Evolutionary conservation across 2,888 invertebrate species (phyloP).

Genomic region (Drepanosiphum platanoidis): DNA sequence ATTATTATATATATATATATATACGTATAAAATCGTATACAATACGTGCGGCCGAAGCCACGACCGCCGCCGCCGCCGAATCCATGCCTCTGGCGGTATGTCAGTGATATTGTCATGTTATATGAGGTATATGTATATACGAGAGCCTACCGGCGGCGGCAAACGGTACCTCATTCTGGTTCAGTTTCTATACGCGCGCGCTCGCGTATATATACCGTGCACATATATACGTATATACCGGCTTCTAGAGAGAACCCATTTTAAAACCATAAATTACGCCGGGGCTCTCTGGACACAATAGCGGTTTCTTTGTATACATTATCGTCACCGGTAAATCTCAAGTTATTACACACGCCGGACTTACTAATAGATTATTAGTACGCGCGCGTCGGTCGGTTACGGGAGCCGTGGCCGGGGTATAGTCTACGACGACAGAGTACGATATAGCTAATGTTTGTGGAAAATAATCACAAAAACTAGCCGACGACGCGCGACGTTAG

Average conservation of each 20-base stretch:
- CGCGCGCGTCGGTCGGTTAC: slow-evolving; percentile 5
- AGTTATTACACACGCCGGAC: slow-evolving; percentile 51
- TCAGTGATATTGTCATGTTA: slow-evolving; percentile 50
- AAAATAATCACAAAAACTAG: not conserved
- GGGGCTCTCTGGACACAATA: slow-evolving; percentile 47
- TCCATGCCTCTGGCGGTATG: slow-evolving; percentile 37
- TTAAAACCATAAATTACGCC: slow-evolving; percentile 60
- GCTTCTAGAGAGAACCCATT: slow-evolving; percentile 43
- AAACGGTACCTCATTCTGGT: slow-evolving; percentile 48
- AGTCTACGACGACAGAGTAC: not conserved
- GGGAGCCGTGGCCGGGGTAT: not conserved
- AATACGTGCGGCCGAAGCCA: not conserved
- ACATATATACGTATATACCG: slow-evolving; percentile 26
- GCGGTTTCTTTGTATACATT: slow-evolving; percentile 56
- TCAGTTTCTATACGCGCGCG: not conserved
- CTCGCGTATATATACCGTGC: not conserved
- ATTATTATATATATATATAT: too few relatives aligned
- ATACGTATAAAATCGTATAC: slow-evolving; percentile 26
- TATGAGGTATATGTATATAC: too few relatives aligned
- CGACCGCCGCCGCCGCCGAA: slow-evolving; percentile 32
- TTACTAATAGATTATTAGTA: slow-evolving; percentile 57
- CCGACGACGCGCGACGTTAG: not conserved
- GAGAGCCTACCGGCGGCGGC: slow-evolving; percentile 1
- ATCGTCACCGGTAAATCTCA: slow-evolving; percentile 57
- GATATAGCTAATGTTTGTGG: not conserved